Conservation (phyloP, 2,888 invertebrate species). For the Eustalomyia histrio region DNA sequence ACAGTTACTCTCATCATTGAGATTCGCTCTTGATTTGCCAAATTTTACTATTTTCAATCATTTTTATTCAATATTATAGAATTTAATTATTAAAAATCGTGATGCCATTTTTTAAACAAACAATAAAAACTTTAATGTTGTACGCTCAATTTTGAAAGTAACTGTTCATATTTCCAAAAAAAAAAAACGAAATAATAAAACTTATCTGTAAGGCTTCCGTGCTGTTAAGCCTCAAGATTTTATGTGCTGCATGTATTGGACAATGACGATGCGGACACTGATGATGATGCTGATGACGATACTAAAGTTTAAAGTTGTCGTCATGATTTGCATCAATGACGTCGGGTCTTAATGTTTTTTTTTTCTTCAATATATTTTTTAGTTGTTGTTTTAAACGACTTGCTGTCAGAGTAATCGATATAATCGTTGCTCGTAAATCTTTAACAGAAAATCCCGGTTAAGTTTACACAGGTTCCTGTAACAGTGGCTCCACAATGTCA, state of each 20-base stretch:
- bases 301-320: conserved; percentile 48
- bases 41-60: too few species aligned
- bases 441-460: conserved; percentile 14
- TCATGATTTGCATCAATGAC: conserved; percentile 58
- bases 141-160: too few species aligned
- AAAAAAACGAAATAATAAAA: conserved; percentile 7
- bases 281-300: conserved; percentile 36
- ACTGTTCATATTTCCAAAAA: not conserved
- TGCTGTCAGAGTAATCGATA: conserved; percentile 64
- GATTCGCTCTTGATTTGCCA: too few species aligned
- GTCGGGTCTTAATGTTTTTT: conserved; percentile 25
- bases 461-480: conserved; percentile 37
- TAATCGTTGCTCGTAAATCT: conserved; percentile 64
- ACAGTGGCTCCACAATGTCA: conserved; percentile 42
- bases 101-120: too few species aligned
- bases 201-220: conserved; percentile 34
- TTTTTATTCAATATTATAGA: too few species aligned
- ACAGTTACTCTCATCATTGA: not conserved
- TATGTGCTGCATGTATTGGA: conserved; percentile 35
- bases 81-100: too few species aligned
- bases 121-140: too few species aligned
- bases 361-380: not conserved
- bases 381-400: conserved; percentile 36
- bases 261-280: conserved; percentile 25
- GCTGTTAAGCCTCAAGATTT: conserved; percentile 38